Evolutionary conservation across 2,797 vertebrate genomes (phyloP).

Genomic region (Florisuga fusca): DNA sequence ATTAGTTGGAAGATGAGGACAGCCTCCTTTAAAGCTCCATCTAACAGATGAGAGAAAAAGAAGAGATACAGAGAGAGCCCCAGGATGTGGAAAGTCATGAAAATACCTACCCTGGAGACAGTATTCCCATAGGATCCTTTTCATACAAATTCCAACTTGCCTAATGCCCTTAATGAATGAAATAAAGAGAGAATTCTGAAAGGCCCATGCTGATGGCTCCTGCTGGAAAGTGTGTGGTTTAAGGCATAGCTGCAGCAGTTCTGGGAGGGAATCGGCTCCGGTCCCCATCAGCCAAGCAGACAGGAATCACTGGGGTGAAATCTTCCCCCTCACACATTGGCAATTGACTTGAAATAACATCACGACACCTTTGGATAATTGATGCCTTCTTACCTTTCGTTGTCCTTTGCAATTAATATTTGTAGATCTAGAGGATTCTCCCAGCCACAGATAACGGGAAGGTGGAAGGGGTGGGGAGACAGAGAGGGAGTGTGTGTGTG

Average conservation of each 20-base stretch:
- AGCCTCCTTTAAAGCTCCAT: constrained; percentile 56
- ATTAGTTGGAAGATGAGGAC: constrained; percentile 56
- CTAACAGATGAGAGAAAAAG: constrained; percentile 47
- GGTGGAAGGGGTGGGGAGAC: constrained; percentile 70
- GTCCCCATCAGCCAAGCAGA: constrained; percentile 75
- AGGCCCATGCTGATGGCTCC: constrained; percentile 74
- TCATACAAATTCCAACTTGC: constrained; percentile 53
- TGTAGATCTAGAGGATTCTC: constrained; percentile 78
- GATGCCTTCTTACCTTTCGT: constrained; percentile 79
- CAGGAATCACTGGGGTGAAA: constrained; percentile 80
- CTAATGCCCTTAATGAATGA: constrained; percentile 73
- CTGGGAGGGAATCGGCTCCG: constrained; percentile 63
- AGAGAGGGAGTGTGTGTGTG: background rate
- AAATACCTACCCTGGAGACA: constrained; percentile 72
- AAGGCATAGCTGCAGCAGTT: constrained; percentile 76
- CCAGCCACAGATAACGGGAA: constrained; percentile 72
- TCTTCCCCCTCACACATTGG: constrained; percentile 69
- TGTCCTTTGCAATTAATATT: constrained; percentile 80
- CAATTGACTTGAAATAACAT: constrained; percentile 72
- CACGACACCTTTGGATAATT: constrained; percentile 71
- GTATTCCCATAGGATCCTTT: constrained; percentile 72
- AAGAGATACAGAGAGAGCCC: constrained; percentile 62
- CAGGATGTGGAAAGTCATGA: constrained; percentile 66
- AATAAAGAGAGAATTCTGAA: constrained; percentile 76
- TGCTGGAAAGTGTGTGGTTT: constrained; percentile 76